These are phyloP conservation scores for Torymus aiolomorphi DNA, from an alignment of 2,888 invertebrate genomes.

Conservation along the genomic window DNA sequence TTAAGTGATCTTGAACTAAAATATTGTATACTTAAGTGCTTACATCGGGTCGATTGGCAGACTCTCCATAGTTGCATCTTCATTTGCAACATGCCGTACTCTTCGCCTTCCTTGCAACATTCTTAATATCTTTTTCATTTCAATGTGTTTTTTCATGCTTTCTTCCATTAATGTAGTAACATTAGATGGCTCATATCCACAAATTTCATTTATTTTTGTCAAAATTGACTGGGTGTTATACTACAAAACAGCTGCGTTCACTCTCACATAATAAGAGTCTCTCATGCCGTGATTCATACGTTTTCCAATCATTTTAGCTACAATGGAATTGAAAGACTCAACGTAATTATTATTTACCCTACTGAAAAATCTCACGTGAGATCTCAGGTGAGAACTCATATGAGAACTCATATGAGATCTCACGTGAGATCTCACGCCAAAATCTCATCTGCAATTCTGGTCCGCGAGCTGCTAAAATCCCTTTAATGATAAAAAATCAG, in stretches of 20 bases:
- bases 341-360: constrained; percentile 59
- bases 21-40: constrained; percentile 36
- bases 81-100: no score
- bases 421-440: no score
- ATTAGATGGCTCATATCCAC: constrained; percentile 18
- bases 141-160: no score
- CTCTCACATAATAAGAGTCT: constrained; percentile 28
- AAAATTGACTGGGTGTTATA: constrained; percentile 48
- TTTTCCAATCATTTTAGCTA: constrained; percentile 28
- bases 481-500: no score
- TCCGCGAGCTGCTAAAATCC: no score
- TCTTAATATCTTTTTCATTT: constrained; percentile 37
- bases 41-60: constrained; percentile 57
- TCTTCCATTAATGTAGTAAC: no score
- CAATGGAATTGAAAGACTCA: constrained; percentile 35
- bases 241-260: constrained; percentile 45
- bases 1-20: constrained; percentile 24
- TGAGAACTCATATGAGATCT: no score
- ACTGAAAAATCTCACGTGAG: no score
- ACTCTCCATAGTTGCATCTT: constrained; percentile 57
- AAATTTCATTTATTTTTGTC: constrained; percentile 24
- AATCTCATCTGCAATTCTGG: no score
- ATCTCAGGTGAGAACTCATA: no score
- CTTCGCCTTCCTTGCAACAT: neutral
- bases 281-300: constrained; percentile 18